Conservation (phyloP, 2,113 vertebrate genomes). For the Ageneiosus marmoratus region DNA sequence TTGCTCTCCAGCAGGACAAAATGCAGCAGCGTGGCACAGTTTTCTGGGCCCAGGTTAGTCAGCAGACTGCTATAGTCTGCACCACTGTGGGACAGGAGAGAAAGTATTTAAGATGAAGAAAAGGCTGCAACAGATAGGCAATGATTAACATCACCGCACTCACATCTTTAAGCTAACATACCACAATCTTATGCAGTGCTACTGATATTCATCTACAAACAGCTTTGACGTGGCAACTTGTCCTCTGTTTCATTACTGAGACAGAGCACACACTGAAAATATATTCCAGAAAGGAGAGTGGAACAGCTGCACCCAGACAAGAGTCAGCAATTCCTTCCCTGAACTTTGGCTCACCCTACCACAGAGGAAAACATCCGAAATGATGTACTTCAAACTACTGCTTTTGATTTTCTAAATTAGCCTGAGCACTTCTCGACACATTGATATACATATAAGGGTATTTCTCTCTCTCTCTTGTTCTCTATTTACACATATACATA, state of each 20-base stretch:
- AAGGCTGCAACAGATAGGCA: neutral
- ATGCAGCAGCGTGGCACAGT: conserved; percentile 89
- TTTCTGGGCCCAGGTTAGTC: conserved; percentile 93
- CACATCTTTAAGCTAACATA: neutral
- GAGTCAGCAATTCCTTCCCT: conserved; percentile 1
- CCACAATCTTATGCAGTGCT: neutral
- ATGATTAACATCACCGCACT: neutral
- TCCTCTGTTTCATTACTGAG: neutral
- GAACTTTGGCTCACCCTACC: conserved; percentile 14
- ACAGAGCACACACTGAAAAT: conserved; percentile 9
- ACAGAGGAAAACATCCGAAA: conserved; percentile 21
- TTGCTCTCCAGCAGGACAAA: conserved; percentile 93
- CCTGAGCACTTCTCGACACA: neutral
- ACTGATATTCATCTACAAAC: neutral
- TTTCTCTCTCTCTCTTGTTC: too few species aligned
- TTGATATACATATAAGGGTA: neutral
- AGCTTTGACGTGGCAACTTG: conserved; percentile 10
- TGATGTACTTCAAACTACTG: neutral
- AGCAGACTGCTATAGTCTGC: conserved; percentile 92
- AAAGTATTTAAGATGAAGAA: neutral
- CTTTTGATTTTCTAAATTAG: neutral
- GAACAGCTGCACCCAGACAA: conserved; percentile 10
- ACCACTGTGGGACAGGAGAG: conserved; percentile 75
- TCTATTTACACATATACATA: neutral
- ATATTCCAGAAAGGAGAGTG: conserved; percentile 1